Evolutionary conservation across 1,140 invertebrate genomes (phyloP).

Genomic region (Saccostrea glomerata): DNA sequence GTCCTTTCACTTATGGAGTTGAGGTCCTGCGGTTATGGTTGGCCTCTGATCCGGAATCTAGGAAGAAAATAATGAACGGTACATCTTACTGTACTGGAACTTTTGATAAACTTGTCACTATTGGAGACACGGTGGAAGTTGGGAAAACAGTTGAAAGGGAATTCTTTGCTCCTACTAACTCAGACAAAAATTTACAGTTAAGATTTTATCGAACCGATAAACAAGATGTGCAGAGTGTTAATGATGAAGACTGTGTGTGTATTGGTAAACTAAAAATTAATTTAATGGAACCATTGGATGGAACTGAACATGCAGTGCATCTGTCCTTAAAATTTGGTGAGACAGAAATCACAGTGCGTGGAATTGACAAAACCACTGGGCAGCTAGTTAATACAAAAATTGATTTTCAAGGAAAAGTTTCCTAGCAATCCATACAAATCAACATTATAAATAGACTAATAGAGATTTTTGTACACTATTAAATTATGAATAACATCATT

Average conservation of each 20-base stretch:
- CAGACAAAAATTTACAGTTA: slow-evolving; percentile 15
- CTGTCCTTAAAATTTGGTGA: slow-evolving; percentile 46
- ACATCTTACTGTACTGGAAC: not conserved
- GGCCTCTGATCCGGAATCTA: not conserved
- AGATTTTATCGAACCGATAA: slow-evolving; percentile 42
- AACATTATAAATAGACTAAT: no score
- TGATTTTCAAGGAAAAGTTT: slow-evolving; percentile 10
- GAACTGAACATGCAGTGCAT: not conserved
- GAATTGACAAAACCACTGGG: slow-evolving; percentile 1
- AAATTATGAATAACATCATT: no score
- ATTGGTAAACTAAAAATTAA: slow-evolving; percentile 44
- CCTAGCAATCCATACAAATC: not conserved
- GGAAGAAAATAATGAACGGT: not conserved
- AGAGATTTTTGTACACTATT: no score
- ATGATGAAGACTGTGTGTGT: slow-evolving; percentile 39
- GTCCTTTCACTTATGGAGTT: slow-evolving; percentile 21
- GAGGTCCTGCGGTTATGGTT: not conserved
- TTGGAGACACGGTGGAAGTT: not conserved
- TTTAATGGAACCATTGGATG: slow-evolving; percentile 26
- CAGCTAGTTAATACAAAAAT: not conserved
- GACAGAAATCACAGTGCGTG: slow-evolving; percentile 45
- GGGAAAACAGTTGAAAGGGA: not conserved
- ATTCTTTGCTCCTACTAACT: not conserved
- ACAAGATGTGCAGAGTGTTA: slow-evolving; percentile 29
- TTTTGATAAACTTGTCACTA: slow-evolving; percentile 9